Base-by-base conservation (phyloP, 2,797 vertebrate genomes). In the Onychomys leucogaster region DNA sequence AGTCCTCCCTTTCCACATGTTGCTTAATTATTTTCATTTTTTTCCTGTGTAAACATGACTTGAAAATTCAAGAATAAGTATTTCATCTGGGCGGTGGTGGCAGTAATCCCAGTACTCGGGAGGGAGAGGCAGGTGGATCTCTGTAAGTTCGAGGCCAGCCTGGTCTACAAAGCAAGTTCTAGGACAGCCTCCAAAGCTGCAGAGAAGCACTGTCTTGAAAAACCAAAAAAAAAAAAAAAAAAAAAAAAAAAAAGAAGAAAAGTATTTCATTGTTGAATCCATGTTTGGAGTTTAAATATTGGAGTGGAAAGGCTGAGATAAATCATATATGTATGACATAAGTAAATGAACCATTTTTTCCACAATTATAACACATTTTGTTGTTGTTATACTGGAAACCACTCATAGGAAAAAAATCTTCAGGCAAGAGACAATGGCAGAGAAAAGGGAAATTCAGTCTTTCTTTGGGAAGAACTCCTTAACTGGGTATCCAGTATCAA, bases 261-360 rank as follows among this genome's bases (percentile, higher is more conserved):
- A 46, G 0, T 55, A 34, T 23, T 65, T 0, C 2, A 9, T 61
- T 73, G 71, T 63, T 27, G 43, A 49, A 73, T 25, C 32, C 14
- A 67, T 37, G 76, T 63, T 9, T 5, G 86, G 32, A 86, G 8
- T 5, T 93, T 43, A 65, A 80, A 34, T 1, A 2, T 80, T n/a
- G 0, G 3, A 29, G 0, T 57, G 14, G 34, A 90, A 76, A 21
- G 10, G 0, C 0, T 86, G 7, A 3, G 6, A 13, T 23, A 43
- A 13, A 8, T 10, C 1, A 2, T 27, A 10, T 7, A 0, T 87
- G 2, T 6, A n/a, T 11, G 0, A 49, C 23, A 2, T 37, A 73
- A 73, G n/a, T 2, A 92, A 94, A 89, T 6, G 1, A 16, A 25
- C 27, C 17, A 29, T 57, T 19, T 76, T 67, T 73, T 69, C 2